Percentiles rank a stretch among this genome's conserved stretches.
These are phyloP conservation scores for Pandemis heparana DNA, from an alignment of 2,888 invertebrate species.

Conservation along the genomic window DNA sequence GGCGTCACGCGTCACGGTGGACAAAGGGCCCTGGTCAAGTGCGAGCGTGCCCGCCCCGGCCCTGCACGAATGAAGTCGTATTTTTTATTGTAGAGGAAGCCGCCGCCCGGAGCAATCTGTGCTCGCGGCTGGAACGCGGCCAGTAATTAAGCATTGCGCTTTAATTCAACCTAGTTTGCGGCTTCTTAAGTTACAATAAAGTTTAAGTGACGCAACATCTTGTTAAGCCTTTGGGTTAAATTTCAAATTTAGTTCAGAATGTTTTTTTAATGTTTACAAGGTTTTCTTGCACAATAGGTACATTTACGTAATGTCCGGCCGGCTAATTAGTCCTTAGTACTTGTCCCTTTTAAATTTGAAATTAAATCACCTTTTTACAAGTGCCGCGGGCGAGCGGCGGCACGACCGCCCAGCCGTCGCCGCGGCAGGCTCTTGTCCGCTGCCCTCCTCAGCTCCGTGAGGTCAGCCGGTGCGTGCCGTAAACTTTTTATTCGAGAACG, in stretches of 20 bases:
- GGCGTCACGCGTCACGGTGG: not conserved
- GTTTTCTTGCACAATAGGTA: not conserved
- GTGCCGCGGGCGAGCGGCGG: not conserved
- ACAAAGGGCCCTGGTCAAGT: not conserved
- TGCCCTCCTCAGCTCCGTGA: not conserved
- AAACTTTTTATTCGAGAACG: slow-evolving; percentile 26
- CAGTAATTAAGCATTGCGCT: slow-evolving; percentile 17
- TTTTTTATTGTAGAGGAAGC: not conserved
- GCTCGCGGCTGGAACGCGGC: slow-evolving; percentile 7
- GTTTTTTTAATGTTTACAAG: not conserved
- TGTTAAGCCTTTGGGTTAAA: not conserved
- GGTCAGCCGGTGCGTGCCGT: slow-evolving; percentile 31
- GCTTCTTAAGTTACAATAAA: slow-evolving; percentile 6
- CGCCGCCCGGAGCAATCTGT: slow-evolving; percentile 1
- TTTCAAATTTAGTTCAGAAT: not conserved
- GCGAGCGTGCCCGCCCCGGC: not conserved
- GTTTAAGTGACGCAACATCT: not conserved
- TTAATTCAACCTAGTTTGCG: slow-evolving; percentile 13
- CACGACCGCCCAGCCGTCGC: not conserved
- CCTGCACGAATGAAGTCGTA: not conserved
- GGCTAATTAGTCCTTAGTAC: slow-evolving; percentile 10
- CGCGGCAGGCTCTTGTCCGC: not conserved
- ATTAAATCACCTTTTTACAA: slow-evolving; percentile 19
- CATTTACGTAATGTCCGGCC: not conserved
- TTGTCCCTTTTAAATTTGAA: slow-evolving; percentile 8